A percentile compares a stretch with the other conserved stretches of the same genome.
Evolutionary conservation across 2,113 vertebrate species (phyloP).

Genomic region (Pterophyllum scalare): DNA sequence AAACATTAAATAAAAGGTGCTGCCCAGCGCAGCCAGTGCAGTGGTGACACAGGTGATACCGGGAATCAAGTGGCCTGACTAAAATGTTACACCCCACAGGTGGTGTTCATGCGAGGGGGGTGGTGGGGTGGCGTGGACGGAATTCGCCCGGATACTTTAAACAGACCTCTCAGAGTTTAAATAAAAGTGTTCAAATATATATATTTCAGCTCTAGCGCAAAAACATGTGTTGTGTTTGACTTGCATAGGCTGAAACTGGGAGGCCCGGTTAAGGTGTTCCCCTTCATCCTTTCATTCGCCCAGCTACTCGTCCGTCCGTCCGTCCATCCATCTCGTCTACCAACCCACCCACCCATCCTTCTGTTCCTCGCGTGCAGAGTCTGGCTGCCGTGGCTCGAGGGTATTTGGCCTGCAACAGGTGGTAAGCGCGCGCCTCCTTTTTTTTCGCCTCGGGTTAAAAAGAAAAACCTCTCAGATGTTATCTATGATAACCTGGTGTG

Average conservation of each 20-base stretch:
- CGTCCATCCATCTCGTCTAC: neutral
- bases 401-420: slow-evolving; percentile 84
- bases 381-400: slow-evolving; percentile 63
- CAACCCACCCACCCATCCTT: slow-evolving; percentile 30
- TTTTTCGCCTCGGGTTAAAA: slow-evolving; percentile 29
- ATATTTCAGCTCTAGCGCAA: neutral
- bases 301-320: slow-evolving; percentile 11
- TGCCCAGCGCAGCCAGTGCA: neutral
- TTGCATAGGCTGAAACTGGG: neutral
- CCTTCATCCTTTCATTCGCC: slow-evolving; percentile 2
- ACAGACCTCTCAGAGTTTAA: neutral
- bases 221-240: slow-evolving; percentile 46
- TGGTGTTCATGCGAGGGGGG: neutral
- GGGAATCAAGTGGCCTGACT: slow-evolving; percentile 17
- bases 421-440: slow-evolving; percentile 74
- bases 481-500: slow-evolving; percentile 52
- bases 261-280: slow-evolving; percentile 30
- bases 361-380: slow-evolving; percentile 66
- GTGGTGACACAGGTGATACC: neutral
- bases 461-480: slow-evolving; percentile 62
- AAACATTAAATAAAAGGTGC: slow-evolving; percentile 54
- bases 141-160: neutral
- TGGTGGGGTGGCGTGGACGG: neutral
- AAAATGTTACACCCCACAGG: slow-evolving; percentile 12
- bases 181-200: neutral